phyloP scores from a whole-genome alignment of 2,888 invertebrate genomes.

The Dolichomitus sp. region DNA sequence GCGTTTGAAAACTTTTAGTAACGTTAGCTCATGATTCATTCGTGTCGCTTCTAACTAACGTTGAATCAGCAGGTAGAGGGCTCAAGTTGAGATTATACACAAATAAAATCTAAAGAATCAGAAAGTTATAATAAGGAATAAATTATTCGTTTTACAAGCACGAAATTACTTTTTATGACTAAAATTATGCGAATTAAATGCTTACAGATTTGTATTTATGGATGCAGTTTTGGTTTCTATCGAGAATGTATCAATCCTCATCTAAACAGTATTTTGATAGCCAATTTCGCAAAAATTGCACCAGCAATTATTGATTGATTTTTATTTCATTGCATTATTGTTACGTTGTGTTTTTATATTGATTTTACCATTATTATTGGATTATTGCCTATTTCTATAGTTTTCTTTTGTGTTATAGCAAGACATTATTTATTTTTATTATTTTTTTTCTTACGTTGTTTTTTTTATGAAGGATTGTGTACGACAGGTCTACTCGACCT shows the following conservation, averaged over 20 bases:
- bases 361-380: no score
- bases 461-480: no score
- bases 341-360: no score
- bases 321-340: no score
- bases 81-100: neutral
- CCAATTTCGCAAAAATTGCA: no score
- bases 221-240: neutral
- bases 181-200: neutral
- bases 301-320: no score
- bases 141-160: neutral
- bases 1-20: constrained; percentile 16
- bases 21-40: constrained; percentile 43
- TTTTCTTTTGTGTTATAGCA: no score
- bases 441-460: no score
- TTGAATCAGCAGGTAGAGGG: neutral
- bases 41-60: neutral
- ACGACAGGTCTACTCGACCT: no score
- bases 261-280: neutral
- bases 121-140: neutral
- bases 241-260: neutral
- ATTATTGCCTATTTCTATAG: no score
- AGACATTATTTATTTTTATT: no score
- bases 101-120: neutral
- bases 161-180: neutral
- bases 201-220: neutral